These are phyloP conservation scores for Eristalis arbustorum DNA, from an alignment of 2,888 invertebrate species.

Conservation along the genomic window DNA sequence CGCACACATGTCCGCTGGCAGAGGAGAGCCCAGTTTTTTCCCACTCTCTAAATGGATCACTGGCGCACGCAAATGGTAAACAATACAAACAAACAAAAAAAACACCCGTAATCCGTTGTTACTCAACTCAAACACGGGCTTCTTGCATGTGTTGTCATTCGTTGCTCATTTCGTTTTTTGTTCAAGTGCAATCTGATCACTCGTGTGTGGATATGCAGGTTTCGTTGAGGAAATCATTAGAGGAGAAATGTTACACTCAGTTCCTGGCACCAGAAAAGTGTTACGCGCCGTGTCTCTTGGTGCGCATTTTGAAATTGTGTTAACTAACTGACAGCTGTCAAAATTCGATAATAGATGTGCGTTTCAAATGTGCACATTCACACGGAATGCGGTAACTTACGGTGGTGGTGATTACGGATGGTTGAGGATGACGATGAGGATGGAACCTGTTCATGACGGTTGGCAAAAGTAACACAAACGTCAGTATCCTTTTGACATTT, in stretches of 20 bases:
- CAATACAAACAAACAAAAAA: background rate
- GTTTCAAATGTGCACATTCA: background rate
- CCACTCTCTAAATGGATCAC: slow-evolving; percentile 47
- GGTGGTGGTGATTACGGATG: background rate
- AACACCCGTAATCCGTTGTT: slow-evolving; percentile 33
- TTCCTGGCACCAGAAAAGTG: slow-evolving; percentile 47
- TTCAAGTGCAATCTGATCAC: slow-evolving; percentile 55
- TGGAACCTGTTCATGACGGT: background rate
- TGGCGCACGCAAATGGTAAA: slow-evolving; percentile 37
- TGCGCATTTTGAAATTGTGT: background rate
- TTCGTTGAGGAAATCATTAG: slow-evolving; percentile 16
- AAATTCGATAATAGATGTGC: background rate
- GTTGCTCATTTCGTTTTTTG: background rate
- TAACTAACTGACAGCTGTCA: slow-evolving; percentile 12
- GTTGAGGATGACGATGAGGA: background rate
- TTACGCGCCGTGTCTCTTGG: background rate
- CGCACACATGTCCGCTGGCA: slow-evolving; percentile 10
- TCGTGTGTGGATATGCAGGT: slow-evolving; percentile 49
- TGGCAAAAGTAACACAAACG: too few species aligned
- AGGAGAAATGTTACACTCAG: slow-evolving; percentile 47
- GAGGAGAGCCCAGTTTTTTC: background rate
- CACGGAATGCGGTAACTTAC: background rate
- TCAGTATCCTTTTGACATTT: too few species aligned
- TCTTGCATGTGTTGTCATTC: background rate
- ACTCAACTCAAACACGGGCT: slow-evolving; percentile 16